Evolutionary conservation across 2,113 vertebrate genomes (phyloP).

Genomic region (cat (Felis catus)): DNA sequence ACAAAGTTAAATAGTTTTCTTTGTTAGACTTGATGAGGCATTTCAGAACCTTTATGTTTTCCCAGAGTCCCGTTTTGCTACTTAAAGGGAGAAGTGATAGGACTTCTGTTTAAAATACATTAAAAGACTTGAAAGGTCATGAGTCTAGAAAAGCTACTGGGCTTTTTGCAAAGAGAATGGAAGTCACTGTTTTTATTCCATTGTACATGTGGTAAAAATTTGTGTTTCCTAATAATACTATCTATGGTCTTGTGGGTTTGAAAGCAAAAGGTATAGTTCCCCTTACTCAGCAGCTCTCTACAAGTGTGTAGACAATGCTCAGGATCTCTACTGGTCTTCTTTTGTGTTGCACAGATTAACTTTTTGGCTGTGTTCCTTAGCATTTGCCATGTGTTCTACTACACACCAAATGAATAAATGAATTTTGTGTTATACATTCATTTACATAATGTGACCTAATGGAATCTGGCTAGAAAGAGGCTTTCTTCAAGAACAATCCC

Average conservation of each 20-base stretch:
- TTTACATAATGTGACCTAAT: conserved; percentile 31
- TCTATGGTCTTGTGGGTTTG: neutral
- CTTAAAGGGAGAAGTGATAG: conserved; percentile 11
- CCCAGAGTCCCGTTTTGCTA: neutral
- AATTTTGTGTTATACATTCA: conserved; percentile 13
- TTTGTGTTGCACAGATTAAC: neutral
- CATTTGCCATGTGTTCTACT: neutral
- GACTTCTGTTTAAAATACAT: neutral
- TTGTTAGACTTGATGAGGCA: neutral
- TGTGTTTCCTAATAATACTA: neutral
- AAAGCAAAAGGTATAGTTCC: neutral
- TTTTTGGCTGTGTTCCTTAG: neutral
- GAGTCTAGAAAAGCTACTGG: neutral
- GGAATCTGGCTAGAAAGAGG: neutral
- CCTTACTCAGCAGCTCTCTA: neutral
- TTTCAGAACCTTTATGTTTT: neutral
- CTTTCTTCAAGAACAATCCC: conserved; percentile 2
- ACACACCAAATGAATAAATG: neutral
- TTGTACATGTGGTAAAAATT: neutral
- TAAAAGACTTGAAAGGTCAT: neutral
- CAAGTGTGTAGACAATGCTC: neutral
- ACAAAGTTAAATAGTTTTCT: neutral
- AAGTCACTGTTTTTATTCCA: neutral
- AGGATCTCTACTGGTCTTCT: neutral
- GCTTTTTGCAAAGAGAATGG: neutral